Evolutionary conservation across 2,797 vertebrate genomes (phyloP).

Genomic region (Furcifer pardalis): DNA sequence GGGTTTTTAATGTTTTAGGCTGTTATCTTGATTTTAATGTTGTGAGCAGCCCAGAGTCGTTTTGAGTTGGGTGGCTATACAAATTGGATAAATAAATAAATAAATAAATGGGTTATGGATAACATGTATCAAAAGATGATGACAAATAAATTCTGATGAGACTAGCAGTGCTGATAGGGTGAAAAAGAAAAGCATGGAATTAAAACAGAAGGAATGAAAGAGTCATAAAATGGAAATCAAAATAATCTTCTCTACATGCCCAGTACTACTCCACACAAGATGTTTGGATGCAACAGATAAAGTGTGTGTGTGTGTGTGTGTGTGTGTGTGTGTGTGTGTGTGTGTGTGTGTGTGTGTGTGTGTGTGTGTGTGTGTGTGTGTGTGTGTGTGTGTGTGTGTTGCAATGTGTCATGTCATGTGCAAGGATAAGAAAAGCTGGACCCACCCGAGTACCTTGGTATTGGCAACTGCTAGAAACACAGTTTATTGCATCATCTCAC

Average conservation of each 20-base stretch:
- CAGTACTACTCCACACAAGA: not conserved
- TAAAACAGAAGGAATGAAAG: not conserved
- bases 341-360: too few relatives aligned
- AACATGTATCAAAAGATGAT: not conserved
- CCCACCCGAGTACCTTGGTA: not conserved
- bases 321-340: not conserved
- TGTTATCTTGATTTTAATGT: too few relatives aligned
- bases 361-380: not conserved
- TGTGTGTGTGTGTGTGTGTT: too few relatives aligned
- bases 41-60: too few relatives aligned
- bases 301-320: not conserved
- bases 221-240: not conserved
- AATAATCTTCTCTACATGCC: not conserved
- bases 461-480: not conserved
- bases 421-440: not conserved
- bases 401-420: conserved; percentile 4
- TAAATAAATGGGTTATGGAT: too few relatives aligned
- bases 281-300: not conserved
- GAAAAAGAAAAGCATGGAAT: not conserved
- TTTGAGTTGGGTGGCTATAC: too few relatives aligned
- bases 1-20: too few relatives aligned
- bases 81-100: too few relatives aligned
- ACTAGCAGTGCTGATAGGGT: not conserved
- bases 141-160: not conserved
- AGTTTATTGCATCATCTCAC: not conserved